Percentiles rank a stretch among this genome's conserved stretches.
phyloP scores from a whole-genome alignment of 2,113 vertebrate genomes.

The Notarius lentiginosus region DNA sequence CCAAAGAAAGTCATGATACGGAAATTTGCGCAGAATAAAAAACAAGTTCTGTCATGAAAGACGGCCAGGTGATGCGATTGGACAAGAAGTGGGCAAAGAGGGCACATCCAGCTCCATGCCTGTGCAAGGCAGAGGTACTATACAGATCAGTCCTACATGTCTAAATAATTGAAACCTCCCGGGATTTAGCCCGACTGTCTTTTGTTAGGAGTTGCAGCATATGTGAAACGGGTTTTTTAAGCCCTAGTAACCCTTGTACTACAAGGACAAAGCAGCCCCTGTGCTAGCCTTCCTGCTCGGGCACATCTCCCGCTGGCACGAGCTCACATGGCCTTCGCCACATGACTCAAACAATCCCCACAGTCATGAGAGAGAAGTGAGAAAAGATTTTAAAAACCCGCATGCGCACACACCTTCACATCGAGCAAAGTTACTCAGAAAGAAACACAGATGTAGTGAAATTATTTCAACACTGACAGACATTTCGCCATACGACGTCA shows the following conservation, averaged over 20 bases:
- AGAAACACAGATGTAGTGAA: background rate
- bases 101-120: background rate
- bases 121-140: background rate
- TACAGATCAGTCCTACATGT: no score
- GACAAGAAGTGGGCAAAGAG: background rate
- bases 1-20: background rate
- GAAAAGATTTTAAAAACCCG: background rate
- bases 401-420: background rate
- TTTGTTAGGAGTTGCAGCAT: background rate
- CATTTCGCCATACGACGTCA: no score
- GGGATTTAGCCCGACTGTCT: background rate
- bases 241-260: background rate
- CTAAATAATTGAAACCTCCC: background rate
- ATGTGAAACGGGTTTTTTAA: background rate
- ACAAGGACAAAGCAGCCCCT: conserved; percentile 9
- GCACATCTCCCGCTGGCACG: conserved; percentile 15
- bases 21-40: background rate
- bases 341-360: conserved; percentile 4
- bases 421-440: background rate
- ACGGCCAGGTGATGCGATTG: background rate
- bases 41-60: background rate
- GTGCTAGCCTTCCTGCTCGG: background rate
- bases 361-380: conserved; percentile 11
- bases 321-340: background rate
- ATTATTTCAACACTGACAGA: background rate